phyloP scores from a whole-genome alignment of 2,797 vertebrate species.

The Melanotaenia boesemani region DNA sequence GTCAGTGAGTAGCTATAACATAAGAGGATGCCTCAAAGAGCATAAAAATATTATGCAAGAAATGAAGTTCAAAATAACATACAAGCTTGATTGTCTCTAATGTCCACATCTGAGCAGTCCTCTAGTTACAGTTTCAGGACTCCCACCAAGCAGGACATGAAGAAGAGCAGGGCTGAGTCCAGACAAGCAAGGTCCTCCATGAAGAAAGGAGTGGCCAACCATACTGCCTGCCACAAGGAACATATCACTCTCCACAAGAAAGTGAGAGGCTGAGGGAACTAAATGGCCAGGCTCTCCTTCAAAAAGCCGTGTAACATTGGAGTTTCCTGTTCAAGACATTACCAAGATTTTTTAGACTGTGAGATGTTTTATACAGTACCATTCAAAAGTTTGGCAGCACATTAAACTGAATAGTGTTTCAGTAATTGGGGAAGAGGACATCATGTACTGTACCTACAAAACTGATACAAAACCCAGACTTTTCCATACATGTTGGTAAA shows the following conservation, averaged over 20 bases:
- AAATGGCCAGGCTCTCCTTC: conserved; percentile 26
- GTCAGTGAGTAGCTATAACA: background rate
- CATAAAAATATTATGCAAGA: too few species aligned
- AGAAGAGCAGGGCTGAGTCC: conserved; percentile 17
- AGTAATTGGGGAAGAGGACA: too few species aligned
- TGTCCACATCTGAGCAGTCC: conserved; percentile 28
- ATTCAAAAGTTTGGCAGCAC: too few species aligned
- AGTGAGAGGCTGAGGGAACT: conserved; percentile 27
- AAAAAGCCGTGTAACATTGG: conserved; percentile 22
- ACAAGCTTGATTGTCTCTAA: conserved; percentile 18
- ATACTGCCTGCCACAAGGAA: conserved; percentile 31
- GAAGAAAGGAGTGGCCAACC: conserved; percentile 35
- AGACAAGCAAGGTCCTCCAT: conserved; percentile 18
- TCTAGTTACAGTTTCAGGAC: conserved; percentile 10
- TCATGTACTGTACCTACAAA: too few species aligned
- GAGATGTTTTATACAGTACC: too few species aligned
- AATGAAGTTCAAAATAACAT: too few species aligned
- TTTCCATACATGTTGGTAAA: too few species aligned
- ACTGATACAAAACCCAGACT: too few species aligned
- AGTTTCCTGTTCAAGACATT: too few species aligned
- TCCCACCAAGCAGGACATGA: background rate
- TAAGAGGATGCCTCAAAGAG: background rate
- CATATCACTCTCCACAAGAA: conserved; percentile 39
- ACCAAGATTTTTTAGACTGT: too few species aligned
- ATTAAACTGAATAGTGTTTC: too few species aligned